Conservation (phyloP, 2,888 invertebrate species). For the Oscheius myriophilus region DNA sequence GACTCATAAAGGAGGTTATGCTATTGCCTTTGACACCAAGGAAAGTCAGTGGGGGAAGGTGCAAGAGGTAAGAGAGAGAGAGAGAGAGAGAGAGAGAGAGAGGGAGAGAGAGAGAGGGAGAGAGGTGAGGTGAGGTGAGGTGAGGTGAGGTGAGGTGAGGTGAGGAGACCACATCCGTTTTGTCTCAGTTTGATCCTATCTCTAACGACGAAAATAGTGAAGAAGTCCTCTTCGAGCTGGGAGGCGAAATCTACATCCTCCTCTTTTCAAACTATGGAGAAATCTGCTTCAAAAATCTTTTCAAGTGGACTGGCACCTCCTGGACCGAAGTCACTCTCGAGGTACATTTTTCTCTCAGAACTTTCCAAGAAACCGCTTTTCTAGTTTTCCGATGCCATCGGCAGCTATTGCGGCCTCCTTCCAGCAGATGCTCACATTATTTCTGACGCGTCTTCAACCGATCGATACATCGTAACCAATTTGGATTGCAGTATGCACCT, state of each 20-base stretch:
- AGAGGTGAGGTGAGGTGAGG: too few relatives aligned
- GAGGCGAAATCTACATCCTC: neutral
- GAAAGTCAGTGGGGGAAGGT: slow-evolving; percentile 2
- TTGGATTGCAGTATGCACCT: too few relatives aligned
- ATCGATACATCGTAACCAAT: too few relatives aligned
- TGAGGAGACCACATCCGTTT: too few relatives aligned
- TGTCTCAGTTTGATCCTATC: neutral
- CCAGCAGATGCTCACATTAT: too few relatives aligned
- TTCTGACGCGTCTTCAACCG: too few relatives aligned
- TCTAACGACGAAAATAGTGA: slow-evolving; percentile 7
- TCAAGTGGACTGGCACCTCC: slow-evolving; percentile 2
- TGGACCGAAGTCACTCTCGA: slow-evolving; percentile 4
- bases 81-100: neutral
- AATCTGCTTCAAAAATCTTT: neutral
- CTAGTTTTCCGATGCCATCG: too few relatives aligned
- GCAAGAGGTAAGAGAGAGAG: neutral
- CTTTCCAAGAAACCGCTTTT: too few relatives aligned
- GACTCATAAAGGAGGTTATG: slow-evolving; percentile 21
- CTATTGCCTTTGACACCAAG: slow-evolving; percentile 5
- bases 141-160: too few relatives aligned
- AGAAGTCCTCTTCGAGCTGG: slow-evolving; percentile 15
- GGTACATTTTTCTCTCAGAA: neutral
- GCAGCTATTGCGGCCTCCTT: too few relatives aligned
- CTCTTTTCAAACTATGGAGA: slow-evolving; percentile 15
- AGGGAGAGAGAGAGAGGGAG: too few relatives aligned